Percentiles rank a stretch among this genome's conserved stretches.
Conservation (phyloP, 92 coral and sea anemone species). For the Virgularia gustaviana region DNA sequence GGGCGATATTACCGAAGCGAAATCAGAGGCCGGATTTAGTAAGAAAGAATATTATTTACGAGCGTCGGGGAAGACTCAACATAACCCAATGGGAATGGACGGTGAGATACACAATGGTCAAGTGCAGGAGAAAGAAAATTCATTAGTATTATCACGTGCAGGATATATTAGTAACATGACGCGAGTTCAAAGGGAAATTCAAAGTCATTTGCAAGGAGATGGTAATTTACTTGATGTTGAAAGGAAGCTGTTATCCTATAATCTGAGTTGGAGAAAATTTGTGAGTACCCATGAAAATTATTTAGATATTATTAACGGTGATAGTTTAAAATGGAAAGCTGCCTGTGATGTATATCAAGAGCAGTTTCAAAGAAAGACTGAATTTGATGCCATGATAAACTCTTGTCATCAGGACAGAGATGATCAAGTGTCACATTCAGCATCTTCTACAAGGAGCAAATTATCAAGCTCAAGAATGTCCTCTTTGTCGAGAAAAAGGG, state of each 20-base stretch:
- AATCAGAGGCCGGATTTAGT: neutral
- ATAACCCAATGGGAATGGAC: neutral
- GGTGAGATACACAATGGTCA: neutral
- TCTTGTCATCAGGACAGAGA: no score
- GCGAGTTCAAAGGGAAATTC: neutral
- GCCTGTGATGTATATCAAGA: neutral
- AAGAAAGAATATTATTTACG: neutral
- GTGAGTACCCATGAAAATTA: neutral
- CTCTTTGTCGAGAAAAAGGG: neutral
- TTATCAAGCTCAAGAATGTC: neutral
- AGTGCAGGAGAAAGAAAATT: neutral
- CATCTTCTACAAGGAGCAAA: neutral
- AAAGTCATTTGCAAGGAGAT: neutral
- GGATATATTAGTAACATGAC: neutral
- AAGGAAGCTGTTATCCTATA: neutral
- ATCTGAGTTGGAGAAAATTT: neutral
- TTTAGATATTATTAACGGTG: neutral
- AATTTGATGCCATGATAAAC: neutral
- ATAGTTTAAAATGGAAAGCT: neutral
- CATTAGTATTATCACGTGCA: neutral
- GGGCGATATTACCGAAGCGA: neutral
- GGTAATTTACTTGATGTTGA: no score
- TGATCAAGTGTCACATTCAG: neutral
- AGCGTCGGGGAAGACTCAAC: neutral
- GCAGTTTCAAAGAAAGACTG: neutral